These are phyloP conservation scores for Epinephelus fuscoguttatus DNA, from an alignment of 2,113 vertebrate species.

Conservation along the genomic window DNA sequence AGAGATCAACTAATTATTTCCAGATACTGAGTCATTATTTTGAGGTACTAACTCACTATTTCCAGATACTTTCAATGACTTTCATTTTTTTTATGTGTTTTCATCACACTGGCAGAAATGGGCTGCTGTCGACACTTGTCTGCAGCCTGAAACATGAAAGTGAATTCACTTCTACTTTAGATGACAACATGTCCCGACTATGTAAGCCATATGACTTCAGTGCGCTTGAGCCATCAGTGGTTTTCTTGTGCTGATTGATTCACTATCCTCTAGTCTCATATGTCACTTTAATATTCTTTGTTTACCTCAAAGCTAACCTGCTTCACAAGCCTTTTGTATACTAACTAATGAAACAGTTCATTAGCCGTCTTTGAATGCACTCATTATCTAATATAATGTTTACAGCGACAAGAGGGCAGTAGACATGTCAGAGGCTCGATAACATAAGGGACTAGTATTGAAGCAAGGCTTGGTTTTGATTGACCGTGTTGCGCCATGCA, in stretches of 20 bases:
- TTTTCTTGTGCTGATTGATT: constrained; percentile 21
- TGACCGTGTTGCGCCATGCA: constrained; percentile 24
- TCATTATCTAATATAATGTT: constrained; percentile 30
- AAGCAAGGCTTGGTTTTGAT: constrained; percentile 17
- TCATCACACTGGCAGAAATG: too few species aligned
- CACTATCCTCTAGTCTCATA: not conserved
- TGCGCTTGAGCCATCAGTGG: not conserved
- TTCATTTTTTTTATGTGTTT: too few species aligned
- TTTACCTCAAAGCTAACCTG: constrained; percentile 35
- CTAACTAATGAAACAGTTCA: not conserved
- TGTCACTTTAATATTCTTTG: constrained; percentile 34
- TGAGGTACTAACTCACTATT: too few species aligned
- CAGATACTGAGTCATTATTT: too few species aligned
- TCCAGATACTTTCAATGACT: too few species aligned
- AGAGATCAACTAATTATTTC: too few species aligned
- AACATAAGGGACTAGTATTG: not conserved
- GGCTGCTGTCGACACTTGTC: too few species aligned
- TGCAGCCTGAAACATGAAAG: not conserved
- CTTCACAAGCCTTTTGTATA: constrained; percentile 5
- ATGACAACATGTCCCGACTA: not conserved
- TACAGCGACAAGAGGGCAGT: not conserved
- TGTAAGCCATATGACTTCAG: constrained; percentile 37
- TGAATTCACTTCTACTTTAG: not conserved
- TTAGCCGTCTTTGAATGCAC: constrained; percentile 1
- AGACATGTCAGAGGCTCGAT: constrained; percentile 10